These are phyloP conservation scores for Theristicus caerulescens DNA, from an alignment of 2,113 vertebrate genomes.

Conservation along the genomic window DNA sequence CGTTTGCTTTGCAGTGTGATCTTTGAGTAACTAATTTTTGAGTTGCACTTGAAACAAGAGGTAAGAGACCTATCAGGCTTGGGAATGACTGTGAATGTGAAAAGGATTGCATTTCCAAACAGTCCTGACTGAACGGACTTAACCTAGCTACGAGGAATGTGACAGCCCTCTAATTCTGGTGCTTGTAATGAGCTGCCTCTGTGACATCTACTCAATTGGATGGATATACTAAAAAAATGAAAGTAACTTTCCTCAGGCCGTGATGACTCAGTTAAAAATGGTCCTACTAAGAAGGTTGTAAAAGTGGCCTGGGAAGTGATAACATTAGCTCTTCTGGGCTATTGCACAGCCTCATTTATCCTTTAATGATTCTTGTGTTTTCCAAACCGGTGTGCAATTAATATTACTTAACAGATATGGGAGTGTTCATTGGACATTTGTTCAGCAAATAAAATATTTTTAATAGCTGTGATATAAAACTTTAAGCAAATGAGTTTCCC, in stretches of 20 bases:
- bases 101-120: neutral
- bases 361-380: slow-evolving; percentile 65
- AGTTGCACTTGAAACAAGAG: neutral
- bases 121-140: neutral
- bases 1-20: neutral
- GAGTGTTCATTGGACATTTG: slow-evolving; percentile 41
- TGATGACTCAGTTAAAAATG: slow-evolving; percentile 60
- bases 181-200: neutral
- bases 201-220: neutral
- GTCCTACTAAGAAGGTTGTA: neutral
- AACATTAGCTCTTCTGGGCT: slow-evolving; percentile 48
- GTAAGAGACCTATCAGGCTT: neutral
- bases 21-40: neutral
- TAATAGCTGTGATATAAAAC: slow-evolving; percentile 51
- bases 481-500: slow-evolving; percentile 58
- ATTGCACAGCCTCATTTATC: slow-evolving; percentile 51
- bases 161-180: neutral
- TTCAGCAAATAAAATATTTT: slow-evolving; percentile 61
- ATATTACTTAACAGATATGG: slow-evolving; percentile 39
- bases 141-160: neutral
- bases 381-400: slow-evolving; percentile 57
- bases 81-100: neutral
- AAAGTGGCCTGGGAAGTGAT: slow-evolving; percentile 46
- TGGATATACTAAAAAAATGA: neutral
- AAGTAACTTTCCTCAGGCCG: slow-evolving; percentile 29